Evolutionary conservation across 2,113 vertebrate genomes (phyloP), one percentile per base, ranked within the genome.

Genomic region (Lophius piscatorius): DNA sequence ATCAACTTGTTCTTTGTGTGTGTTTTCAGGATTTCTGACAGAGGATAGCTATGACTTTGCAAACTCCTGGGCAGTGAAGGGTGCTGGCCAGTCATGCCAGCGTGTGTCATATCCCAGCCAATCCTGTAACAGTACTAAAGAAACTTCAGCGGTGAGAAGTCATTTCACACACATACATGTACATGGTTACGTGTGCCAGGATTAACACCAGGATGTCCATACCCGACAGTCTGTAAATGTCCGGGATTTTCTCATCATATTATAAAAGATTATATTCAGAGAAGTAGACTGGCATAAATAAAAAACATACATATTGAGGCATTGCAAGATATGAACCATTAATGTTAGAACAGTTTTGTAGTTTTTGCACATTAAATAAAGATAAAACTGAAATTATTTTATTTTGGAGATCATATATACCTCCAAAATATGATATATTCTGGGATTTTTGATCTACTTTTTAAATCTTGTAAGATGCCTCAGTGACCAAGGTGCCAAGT

Each of bases 1-100:
- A 22, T 73, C 68, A 80, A 33, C 54, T 33, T 1, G 3, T 52
- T 57, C 51, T 42, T 22, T 42, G 39, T 66, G 42, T 80, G 18
- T 83, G 17, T 71, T 81, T 63, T 70, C 68, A 99, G 96, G 96
- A 17, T 94, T 92, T 33, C 66, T 95, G 28, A 93, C 94, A 36
- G 91, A 85, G 1, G 92, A 92, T 74, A 93, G 92, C 58, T 95
- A 95, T 0, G 92, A 93, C 66, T 99, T 97, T 89, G 97, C 95
- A 52, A 99, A 99, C 71, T 98, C 97, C n/a, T 99, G 97, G 97
- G 94, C 92, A 36, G 84, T 96, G 81, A 93, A 93, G 51, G 92
- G 90, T 4, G 89, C 91, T 12, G 88, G 88, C 35, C 91, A 93
- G 57, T 70, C 23, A 6, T 99, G 97, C 74, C 90, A 72, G 47